Base-by-base conservation (phyloP, 2,113 vertebrate genomes). In the Piaya cayana region DNA sequence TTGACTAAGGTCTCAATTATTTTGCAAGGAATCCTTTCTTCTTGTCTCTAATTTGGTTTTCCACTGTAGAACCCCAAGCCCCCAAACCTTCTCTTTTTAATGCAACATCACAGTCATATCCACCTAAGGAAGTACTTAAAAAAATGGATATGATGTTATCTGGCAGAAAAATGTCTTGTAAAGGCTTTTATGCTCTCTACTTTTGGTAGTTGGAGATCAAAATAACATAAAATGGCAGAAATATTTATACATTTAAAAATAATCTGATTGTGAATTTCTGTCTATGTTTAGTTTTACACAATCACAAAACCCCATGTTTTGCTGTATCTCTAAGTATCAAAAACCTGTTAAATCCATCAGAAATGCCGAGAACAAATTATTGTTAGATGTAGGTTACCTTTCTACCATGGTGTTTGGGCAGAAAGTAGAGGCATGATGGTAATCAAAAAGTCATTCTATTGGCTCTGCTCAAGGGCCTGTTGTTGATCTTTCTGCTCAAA, bases 1-100 rank as follows among this genome's bases (percentile, higher is more conserved):
- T 78, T 45, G 29, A 83, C 49, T 0, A 7, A 90, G 37, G 92
- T 86, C 85, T 88, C 79, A 94, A 55, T 53, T 53, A 43, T 47
- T 94, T 82, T 78, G 65, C 63, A 86, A 86, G 52, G 56, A 81
- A 81, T 56, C 20, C 21, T 90, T 92, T 81, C 42, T 37, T 76
- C 39, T 83, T 27, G 16, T 52, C 55, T 75, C 32, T 9, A 63
- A 34, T 43, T 74, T 76, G 86, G 42, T 88, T 89, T 95, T 95
- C 79, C 52, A 80, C n/a, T 39, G 39, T 43, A 37, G 13, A 77
- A 34, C 5, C 63, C 47, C 65, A 80, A 84, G 34, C 1, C 4
- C 3, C 3, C 39, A 94, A 59, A 70, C 20, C 6, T 43, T 37
- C 7, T 26, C 42, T 88, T 85, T 67, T 94, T 81, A 72, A 88